Conservation (phyloP, 2,888 invertebrate species). For the Philereme transversata region DNA sequence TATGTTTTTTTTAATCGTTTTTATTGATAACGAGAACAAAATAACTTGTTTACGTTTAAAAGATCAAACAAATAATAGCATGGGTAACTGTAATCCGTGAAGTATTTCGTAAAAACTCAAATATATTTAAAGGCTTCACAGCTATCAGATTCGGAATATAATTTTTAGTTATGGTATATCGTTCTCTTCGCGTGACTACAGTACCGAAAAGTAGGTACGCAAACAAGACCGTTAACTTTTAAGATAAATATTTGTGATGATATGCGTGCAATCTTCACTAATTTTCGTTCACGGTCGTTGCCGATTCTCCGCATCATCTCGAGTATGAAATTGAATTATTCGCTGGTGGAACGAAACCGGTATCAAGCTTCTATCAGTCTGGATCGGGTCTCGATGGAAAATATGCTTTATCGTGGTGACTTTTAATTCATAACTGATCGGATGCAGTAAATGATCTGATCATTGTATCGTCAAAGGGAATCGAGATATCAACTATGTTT, state of each 20-base stretch:
- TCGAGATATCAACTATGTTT: too few relatives aligned
- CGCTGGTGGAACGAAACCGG: constrained; percentile 57
- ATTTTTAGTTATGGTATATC: constrained; percentile 7
- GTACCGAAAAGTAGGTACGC: constrained; percentile 40
- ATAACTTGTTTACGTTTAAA: background rate
- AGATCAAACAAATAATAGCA: background rate
- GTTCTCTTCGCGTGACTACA: constrained; percentile 50
- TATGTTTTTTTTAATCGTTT: too few relatives aligned
- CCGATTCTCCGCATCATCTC: constrained; percentile 63
- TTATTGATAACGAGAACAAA: too few relatives aligned
- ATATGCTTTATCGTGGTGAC: constrained; percentile 1
- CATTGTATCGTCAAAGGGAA: too few relatives aligned
- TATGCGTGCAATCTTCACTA: constrained; percentile 60
- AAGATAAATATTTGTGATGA: constrained; percentile 62
- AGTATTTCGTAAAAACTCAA: constrained; percentile 6
- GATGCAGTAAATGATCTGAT: background rate
- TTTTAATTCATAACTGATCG: constrained; percentile 1
- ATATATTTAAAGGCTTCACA: constrained; percentile 7
- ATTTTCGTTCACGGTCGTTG: constrained; percentile 66
- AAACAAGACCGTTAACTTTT: constrained; percentile 29
- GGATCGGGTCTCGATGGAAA: background rate
- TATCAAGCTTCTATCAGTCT: constrained; percentile 34
- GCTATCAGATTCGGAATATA: constrained; percentile 7
- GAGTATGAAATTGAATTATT: constrained; percentile 65
- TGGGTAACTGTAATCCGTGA: background rate